A percentile compares a stretch with the other conserved stretches of the same genome.
phyloP scores from a whole-genome alignment of 2,888 invertebrate genomes.

The Gonocerus acuteangulatus region DNA sequence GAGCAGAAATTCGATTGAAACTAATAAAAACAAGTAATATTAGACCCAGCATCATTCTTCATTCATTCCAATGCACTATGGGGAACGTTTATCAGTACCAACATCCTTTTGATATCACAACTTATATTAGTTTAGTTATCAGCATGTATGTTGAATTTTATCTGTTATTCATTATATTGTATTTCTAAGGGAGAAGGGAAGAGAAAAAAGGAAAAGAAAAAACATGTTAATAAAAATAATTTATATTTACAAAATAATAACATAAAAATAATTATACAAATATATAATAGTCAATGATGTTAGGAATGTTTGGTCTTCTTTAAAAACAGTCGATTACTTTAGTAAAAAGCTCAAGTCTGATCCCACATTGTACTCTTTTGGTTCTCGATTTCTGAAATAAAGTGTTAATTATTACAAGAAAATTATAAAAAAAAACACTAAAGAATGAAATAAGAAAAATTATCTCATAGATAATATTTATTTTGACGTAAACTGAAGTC shows the following conservation, averaged over 20 bases:
- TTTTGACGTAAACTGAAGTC: too few relatives aligned
- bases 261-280: background rate
- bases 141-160: too few relatives aligned
- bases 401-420: background rate
- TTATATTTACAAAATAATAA: background rate
- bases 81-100: background rate
- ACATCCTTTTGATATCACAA: background rate
- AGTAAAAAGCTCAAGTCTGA: slow-evolving; percentile 56
- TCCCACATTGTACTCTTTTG: slow-evolving; percentile 50
- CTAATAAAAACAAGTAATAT: background rate
- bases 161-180: too few relatives aligned
- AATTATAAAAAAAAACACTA: background rate
- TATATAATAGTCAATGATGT: background rate
- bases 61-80: background rate
- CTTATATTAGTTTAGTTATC: too few relatives aligned
- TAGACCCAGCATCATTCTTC: too few relatives aligned
- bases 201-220: background rate
- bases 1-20: background rate
- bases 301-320: background rate
- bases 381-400: slow-evolving; percentile 49
- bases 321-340: slow-evolving; percentile 30
- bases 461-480: too few relatives aligned
- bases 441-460: background rate
- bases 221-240: background rate
- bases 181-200: too few relatives aligned